Evolutionary conservation across 23 tunicate genomes (phyloP), one percentile per base, ranked within the genome.

Genomic region (Halocynthia roretzi): DNA sequence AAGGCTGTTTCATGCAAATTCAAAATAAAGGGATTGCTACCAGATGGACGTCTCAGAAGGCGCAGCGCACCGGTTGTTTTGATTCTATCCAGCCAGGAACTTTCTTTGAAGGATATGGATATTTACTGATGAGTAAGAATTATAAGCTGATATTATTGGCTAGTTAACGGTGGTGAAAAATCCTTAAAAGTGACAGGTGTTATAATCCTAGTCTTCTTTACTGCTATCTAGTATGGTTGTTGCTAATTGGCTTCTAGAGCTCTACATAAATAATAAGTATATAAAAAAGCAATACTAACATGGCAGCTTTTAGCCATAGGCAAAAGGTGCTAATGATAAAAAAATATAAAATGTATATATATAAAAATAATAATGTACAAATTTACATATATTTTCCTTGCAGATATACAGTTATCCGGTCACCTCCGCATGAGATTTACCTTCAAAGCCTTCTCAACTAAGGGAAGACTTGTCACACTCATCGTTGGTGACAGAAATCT

Each of bases 91-190:
- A 65, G 19, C 22, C 22, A 65, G 70, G 70, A 65, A 65, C 31
- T 0, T 65, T 20, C 31, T 65, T 65, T 65, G 70, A 65, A 5
- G 70, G 70, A 65, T 65, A 40, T 20, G 70, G 70, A 11, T 65
- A 20, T 65, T 15, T 65, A 65, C 70, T 20, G 10, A 5, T 20
- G 19, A 15, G 70, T 65, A 65, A 65, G 70, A 14, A n/a, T 58
- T 58, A n/a, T 58, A n/a, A 58, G 15, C 44, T 31, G 44, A 31
- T 31, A 31, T 31, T 31, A 31, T 0, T 31, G 44, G 44, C 44
- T 31, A 31, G 44, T 31, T 31, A 31, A 31, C 4, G 44, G 44
- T 1, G 4, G 44, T 0, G 44, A 4, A 31, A 31, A 31, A 4
- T 31, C 44, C 44, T 31, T 31, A 31, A 31, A 31, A 31, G 44